Percentiles rank a stretch among this genome's conserved stretches.
Evolutionary conservation across 2,797 vertebrate species (phyloP).

Genomic region (Cyprinella venusta): DNA sequence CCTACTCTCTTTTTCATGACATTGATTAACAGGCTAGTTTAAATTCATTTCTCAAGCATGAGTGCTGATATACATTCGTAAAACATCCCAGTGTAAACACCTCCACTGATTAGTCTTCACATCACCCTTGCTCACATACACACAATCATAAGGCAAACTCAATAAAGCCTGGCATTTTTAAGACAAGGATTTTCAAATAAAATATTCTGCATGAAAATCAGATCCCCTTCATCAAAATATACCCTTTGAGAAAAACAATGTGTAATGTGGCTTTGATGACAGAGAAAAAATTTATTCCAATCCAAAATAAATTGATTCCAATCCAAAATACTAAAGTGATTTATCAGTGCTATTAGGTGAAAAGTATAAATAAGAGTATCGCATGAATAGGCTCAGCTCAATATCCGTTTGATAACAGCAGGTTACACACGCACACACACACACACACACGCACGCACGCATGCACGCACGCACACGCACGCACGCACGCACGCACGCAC

Average conservation of each 20-base stretch:
- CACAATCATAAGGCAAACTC: conserved; percentile 26
- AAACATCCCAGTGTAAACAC: conserved; percentile 37
- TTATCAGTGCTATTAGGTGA: conserved; percentile 1
- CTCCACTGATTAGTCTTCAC: conserved; percentile 50
- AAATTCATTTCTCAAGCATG: conserved; percentile 49
- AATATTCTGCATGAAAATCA: background rate
- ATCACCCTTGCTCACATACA: conserved; percentile 43
- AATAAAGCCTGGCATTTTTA: conserved; percentile 33
- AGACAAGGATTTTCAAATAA: background rate
- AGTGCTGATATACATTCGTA: conserved; percentile 50
- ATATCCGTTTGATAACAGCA: conserved; percentile 29
- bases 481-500: background rate
- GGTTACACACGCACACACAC: background rate
- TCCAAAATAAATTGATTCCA: background rate
- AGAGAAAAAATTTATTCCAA: background rate
- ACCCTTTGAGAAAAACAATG: background rate
- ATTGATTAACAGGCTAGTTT: conserved; percentile 52
- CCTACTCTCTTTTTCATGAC: conserved; percentile 44
- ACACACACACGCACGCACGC: background rate
- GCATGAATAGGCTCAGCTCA: conserved; percentile 14
- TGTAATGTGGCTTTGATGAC: background rate
- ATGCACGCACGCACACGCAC: background rate
- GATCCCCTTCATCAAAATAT: conserved; percentile 1
- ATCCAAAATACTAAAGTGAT: conserved; percentile 8
- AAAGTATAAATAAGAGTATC: conserved; percentile 23